Conservation (phyloP, 2,888 invertebrate genomes). For the Drosophila paramelanica region DNA sequence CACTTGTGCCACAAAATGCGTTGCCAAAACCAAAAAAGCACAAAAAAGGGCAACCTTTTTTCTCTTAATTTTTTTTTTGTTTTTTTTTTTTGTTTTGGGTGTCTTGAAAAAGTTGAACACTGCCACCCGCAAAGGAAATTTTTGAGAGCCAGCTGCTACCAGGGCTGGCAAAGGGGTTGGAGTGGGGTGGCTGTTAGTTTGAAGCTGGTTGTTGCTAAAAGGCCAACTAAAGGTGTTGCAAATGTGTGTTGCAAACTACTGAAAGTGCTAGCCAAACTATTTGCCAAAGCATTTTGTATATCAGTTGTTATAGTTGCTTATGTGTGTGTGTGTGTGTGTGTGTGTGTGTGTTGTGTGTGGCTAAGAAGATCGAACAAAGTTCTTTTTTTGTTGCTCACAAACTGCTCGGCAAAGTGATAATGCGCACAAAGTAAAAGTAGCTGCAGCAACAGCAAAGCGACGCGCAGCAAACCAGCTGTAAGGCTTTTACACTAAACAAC, state of each 20-base stretch:
- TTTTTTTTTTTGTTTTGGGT: constrained; percentile 12
- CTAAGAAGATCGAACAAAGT: constrained; percentile 69
- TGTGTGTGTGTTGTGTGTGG: constrained; percentile 14
- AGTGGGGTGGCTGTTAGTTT: not conserved
- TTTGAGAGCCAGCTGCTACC: constrained; percentile 48
- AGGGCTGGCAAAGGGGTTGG: not conserved
- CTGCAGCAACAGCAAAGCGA: constrained; percentile 24
- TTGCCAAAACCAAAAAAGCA: constrained; percentile 28
- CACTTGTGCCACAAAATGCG: constrained; percentile 45
- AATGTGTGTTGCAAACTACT: constrained; percentile 67
- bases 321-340: constrained; percentile 7
- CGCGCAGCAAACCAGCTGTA: constrained; percentile 42
- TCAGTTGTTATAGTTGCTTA: constrained; percentile 24
- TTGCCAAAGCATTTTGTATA: constrained; percentile 53
- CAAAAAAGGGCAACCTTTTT: constrained; percentile 35
- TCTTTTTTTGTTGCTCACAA: constrained; percentile 40
- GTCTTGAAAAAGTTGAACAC: constrained; percentile 47
- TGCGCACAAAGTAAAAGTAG: constrained; percentile 73
- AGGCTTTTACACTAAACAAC: constrained; percentile 75
- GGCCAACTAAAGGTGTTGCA: constrained; percentile 68
- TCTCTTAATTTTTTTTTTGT: constrained; percentile 15
- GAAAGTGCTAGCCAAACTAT: constrained; percentile 69
- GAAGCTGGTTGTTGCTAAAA: constrained; percentile 44
- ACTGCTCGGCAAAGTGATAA: constrained; percentile 64
- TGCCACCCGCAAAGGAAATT: constrained; percentile 49